Percentiles rank a stretch among this genome's conserved stretches.
These are phyloP conservation scores for Augochlora pura DNA, from an alignment of 1,140 invertebrate genomes.

Conservation along the genomic window DNA sequence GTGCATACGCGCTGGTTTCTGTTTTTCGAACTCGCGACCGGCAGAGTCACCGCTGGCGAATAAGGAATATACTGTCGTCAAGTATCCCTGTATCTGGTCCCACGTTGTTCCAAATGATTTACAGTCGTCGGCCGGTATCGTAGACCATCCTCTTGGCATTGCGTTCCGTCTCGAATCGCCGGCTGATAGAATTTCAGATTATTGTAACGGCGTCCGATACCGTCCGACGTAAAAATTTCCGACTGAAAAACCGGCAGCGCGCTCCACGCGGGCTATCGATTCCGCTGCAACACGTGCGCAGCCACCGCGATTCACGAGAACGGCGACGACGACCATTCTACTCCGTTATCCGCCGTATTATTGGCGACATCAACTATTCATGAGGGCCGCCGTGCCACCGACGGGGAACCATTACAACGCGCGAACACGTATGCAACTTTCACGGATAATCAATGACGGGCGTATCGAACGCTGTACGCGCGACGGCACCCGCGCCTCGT, in stretches of 20 bases:
- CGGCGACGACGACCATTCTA: neutral
- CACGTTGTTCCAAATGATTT: neutral
- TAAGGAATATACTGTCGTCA: neutral
- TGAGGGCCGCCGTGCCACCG: neutral
- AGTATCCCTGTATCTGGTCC: neutral
- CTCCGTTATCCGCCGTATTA: slow-evolving; percentile 12
- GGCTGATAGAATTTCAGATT: slow-evolving; percentile 4
- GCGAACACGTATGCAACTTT: slow-evolving; percentile 4
- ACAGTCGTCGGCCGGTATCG: neutral
- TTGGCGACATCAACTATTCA: slow-evolving; percentile 5
- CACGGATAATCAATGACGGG: slow-evolving; percentile 11
- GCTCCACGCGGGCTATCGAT: neutral
- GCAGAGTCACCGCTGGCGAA: neutral
- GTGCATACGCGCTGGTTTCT: too few relatives aligned
- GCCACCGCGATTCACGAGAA: neutral
- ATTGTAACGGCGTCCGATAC: neutral
- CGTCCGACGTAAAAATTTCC: slow-evolving; percentile 27
- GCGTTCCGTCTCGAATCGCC: neutral
- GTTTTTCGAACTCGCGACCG: neutral
- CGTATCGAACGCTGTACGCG: neutral
- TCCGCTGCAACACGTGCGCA: neutral
- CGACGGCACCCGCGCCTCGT: neutral
- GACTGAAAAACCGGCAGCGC: neutral
- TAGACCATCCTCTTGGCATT: neutral
- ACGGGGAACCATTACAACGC: neutral